phyloP scores from a whole-genome alignment of 2,113 vertebrate genomes.

The Lepus americanus region DNA sequence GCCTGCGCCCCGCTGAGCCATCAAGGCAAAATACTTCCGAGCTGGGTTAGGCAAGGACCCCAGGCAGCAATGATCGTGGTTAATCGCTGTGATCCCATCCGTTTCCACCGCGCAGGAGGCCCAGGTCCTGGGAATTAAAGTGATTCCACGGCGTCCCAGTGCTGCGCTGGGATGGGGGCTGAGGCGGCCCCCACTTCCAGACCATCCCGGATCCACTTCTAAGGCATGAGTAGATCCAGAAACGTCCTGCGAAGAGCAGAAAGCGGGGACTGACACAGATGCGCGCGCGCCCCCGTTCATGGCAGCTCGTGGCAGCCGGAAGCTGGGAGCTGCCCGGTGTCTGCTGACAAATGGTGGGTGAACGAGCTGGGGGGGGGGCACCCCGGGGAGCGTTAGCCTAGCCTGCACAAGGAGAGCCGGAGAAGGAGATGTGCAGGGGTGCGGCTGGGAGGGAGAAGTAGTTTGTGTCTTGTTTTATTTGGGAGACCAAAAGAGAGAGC shows the following conservation, averaged over 20 bases:
- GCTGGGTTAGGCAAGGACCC: not conserved
- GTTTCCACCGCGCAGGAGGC: not conserved
- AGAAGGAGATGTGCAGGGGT: no score
- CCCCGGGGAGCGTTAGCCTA: no score
- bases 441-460: no score
- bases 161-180: not conserved
- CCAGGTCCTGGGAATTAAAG: not conserved
- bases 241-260: not conserved
- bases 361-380: no score
- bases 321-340: not conserved
- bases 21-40: accelerated
- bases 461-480: no score
- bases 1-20: accelerated
- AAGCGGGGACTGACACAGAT: not conserved
- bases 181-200: not conserved
- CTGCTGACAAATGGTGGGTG: not conserved
- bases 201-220: not conserved
- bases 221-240: not conserved
- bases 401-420: no score
- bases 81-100: no score
- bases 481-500: no score
- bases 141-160: no score
- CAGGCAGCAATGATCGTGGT: no score
- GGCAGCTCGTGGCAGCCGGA: not conserved
- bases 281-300: not conserved